These are phyloP conservation scores for Anarsia innoxiella DNA, from an alignment of 2,888 invertebrate species.

Conservation along the genomic window DNA sequence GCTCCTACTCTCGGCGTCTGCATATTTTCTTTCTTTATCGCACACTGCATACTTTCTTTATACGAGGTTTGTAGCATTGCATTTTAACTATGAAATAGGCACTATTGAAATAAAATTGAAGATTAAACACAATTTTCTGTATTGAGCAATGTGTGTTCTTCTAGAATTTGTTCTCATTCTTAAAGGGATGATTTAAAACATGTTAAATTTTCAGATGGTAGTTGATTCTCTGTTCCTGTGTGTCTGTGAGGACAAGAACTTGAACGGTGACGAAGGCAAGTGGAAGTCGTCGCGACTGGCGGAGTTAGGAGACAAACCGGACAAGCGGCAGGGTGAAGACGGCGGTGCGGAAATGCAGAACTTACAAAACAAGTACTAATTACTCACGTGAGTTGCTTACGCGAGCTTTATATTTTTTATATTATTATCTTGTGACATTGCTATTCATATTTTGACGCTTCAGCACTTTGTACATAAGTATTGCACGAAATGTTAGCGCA, in stretches of 20 bases:
- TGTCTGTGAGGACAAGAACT: constrained; percentile 93
- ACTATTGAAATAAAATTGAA: too few relatives aligned
- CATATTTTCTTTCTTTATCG: constrained; percentile 92
- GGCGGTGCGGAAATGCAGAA: constrained; percentile 48
- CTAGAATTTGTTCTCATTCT: neutral
- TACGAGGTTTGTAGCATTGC: constrained; percentile 87
- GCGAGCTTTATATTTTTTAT: constrained; percentile 4
- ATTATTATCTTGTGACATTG: too few relatives aligned
- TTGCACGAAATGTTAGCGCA: too few relatives aligned
- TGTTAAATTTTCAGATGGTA: constrained; percentile 81
- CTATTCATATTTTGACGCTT: too few relatives aligned
- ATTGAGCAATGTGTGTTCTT: neutral
- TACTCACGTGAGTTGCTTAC: constrained; percentile 12
- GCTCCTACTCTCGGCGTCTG: constrained; percentile 89
- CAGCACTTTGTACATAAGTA: too few relatives aligned
- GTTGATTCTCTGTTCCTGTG: constrained; percentile 95
- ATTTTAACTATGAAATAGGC: too few relatives aligned
- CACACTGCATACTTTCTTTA: constrained; percentile 93
- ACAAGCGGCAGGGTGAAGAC: constrained; percentile 26
- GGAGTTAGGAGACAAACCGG: constrained; percentile 57
- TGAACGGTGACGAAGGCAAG: constrained; percentile 83
- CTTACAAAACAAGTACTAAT: constrained; percentile 54
- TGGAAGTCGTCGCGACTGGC: constrained; percentile 77
- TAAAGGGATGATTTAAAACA: neutral
- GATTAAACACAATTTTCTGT: too few relatives aligned